A percentile compares a stretch with the other conserved stretches of the same genome.
These are phyloP conservation scores for Cynodonichthys magdalenae DNA, from an alignment of 2,797 vertebrate species.

Conservation along the genomic window DNA sequence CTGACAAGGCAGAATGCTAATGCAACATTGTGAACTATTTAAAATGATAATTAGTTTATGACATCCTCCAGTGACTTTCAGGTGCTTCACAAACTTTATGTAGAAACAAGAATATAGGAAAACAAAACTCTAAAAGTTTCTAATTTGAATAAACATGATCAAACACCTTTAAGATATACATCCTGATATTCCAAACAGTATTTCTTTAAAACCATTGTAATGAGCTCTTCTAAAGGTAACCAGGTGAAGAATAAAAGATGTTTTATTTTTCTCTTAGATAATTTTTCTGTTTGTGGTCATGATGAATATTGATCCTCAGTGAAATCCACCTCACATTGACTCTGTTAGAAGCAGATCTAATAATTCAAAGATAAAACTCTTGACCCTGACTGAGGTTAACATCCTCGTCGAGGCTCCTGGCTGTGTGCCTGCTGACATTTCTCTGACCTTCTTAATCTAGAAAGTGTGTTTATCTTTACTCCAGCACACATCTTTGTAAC, in stretches of 20 bases:
- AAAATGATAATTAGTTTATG: conserved; percentile 14
- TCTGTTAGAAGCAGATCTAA: neutral
- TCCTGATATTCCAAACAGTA: too few relatives aligned
- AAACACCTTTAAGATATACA: too few relatives aligned
- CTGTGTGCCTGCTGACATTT: conserved; percentile 8
- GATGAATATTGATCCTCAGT: neutral
- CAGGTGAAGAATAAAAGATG: neutral
- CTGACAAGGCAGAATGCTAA: conserved; percentile 15
- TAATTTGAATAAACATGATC: too few relatives aligned
- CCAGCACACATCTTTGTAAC: neutral
- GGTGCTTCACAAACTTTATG: neutral
- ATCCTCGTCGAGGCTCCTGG: neutral
- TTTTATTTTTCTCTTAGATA: neutral
- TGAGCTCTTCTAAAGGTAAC: too few relatives aligned
- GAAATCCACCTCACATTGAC: neutral
- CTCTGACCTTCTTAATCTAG: neutral
- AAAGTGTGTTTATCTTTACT: conserved; percentile 1
- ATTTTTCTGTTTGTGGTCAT: neutral
- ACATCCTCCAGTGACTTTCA: conserved; percentile 3
- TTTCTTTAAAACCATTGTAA: too few relatives aligned
- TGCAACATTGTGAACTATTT: conserved; percentile 7
- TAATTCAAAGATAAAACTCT: neutral
- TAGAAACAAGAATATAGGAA: neutral
- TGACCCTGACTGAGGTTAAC: conserved; percentile 6
- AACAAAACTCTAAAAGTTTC: too few relatives aligned